These are phyloP conservation scores for Halotydeus destructor DNA, from an alignment of 1,140 invertebrate species.

Conservation along the genomic window DNA sequence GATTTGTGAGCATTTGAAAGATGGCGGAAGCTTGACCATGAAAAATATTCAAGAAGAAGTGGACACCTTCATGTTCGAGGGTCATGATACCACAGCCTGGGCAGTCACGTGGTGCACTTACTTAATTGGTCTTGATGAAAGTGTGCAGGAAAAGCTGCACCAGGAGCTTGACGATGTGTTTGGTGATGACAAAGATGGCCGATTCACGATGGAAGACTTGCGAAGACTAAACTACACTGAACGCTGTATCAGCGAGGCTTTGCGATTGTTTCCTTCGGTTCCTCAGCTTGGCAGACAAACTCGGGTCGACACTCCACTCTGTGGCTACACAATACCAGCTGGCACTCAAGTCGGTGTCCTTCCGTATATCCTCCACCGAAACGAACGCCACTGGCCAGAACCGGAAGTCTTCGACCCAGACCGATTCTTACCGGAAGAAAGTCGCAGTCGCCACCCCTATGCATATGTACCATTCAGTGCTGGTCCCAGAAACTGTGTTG, in stretches of 20 bases:
- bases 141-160: constrained; percentile 48
- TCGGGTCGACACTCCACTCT: too few species aligned
- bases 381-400: constrained; percentile 26
- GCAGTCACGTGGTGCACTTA: constrained; percentile 37
- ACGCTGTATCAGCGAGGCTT: constrained; percentile 34
- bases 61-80: constrained; percentile 23
- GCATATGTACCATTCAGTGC: background rate
- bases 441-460: constrained; percentile 14
- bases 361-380: constrained; percentile 15
- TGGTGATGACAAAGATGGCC: constrained; percentile 29
- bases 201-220: constrained; percentile 37
- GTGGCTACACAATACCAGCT: background rate
- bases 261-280: constrained; percentile 34
- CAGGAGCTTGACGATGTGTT: constrained; percentile 54
- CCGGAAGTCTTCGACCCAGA: constrained; percentile 33
- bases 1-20: constrained; percentile 25
- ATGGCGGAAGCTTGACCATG: constrained; percentile 26
- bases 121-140: constrained; percentile 46
- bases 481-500: constrained; percentile 17
- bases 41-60: constrained; percentile 21
- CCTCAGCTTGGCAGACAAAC: constrained; percentile 32
- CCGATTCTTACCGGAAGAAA: constrained; percentile 25
- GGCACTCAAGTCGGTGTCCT: background rate
- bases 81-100: constrained; percentile 17
- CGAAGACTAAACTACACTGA: constrained; percentile 44